These are phyloP conservation scores for Esox lucius DNA, from an alignment of 2,797 vertebrate genomes.

Conservation along the genomic window DNA sequence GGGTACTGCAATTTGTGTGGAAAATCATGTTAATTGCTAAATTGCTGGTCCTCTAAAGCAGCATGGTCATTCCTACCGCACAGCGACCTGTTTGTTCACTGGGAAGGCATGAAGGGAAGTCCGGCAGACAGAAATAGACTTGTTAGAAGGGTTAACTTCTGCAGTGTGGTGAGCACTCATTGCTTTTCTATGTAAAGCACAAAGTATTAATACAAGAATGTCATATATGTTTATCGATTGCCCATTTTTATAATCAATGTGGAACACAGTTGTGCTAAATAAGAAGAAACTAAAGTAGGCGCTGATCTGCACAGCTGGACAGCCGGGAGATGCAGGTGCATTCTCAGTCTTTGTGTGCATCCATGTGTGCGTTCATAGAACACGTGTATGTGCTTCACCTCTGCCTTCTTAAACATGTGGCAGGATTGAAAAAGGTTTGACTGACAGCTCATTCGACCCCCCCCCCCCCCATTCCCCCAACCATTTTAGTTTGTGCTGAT, in stretches of 20 bases:
- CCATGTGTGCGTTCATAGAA: neutral
- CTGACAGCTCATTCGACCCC: constrained; percentile 66
- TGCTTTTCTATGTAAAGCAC: neutral
- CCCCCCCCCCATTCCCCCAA: constrained; percentile 31
- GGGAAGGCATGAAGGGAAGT: neutral
- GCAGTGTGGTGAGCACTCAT: neutral
- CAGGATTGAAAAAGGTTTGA: constrained; percentile 69
- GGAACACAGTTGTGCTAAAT: neutral
- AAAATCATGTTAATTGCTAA: neutral
- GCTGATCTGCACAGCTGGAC: constrained; percentile 2
- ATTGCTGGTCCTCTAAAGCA: neutral
- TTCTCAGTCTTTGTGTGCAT: neutral
- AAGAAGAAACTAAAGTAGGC: neutral
- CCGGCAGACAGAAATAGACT: neutral
- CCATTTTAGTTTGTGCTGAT: constrained; percentile 76
- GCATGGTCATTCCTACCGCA: neutral
- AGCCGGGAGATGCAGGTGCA: constrained; percentile 60
- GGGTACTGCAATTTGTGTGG: neutral
- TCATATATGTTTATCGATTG: neutral
- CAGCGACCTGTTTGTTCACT: neutral
- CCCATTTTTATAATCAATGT: neutral
- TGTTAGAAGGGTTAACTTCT: neutral
- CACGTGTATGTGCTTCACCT: constrained; percentile 14
- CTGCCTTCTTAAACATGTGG: constrained; percentile 53
- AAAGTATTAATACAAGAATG: neutral